phyloP scores from a whole-genome alignment of 1,140 invertebrate genomes.

The Leptestheria dahalacensis region DNA sequence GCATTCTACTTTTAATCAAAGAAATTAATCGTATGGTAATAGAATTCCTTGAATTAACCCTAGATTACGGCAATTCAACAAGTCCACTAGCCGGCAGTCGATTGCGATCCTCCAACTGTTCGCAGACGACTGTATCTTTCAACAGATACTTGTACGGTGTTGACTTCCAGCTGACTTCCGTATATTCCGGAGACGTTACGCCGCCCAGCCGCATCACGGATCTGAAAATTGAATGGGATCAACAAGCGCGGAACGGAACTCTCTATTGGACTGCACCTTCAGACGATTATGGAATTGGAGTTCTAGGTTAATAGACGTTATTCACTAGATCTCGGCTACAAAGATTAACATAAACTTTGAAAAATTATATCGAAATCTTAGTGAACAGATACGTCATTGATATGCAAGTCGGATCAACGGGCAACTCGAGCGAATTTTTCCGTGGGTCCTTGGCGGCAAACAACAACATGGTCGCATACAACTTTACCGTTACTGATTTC shows the following conservation, averaged over 20 bases:
- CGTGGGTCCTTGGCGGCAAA: neutral
- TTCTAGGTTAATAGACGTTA: neutral
- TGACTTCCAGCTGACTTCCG: neutral
- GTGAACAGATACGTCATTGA: neutral
- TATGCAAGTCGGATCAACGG: neutral
- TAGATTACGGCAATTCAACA: neutral
- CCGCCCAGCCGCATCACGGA: neutral
- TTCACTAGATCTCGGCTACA: too few species aligned
- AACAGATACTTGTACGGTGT: neutral
- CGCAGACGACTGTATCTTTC: too few species aligned
- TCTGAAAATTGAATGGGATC: neutral
- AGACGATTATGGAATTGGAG: neutral
- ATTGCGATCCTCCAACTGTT: neutral
- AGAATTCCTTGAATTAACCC: neutral
- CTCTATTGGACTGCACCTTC: neutral
- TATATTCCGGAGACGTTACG: neutral
- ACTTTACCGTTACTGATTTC: neutral
- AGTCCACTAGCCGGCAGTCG: neutral
- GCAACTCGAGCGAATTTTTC: neutral
- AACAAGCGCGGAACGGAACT: neutral
- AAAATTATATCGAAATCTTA: neutral
- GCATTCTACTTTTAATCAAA: neutral
- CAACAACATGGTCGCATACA: neutral
- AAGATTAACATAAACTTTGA: too few species aligned
- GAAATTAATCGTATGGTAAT: neutral